Conservation (phyloP, 2,888 invertebrate genomes). For the Elmis aenea region DNA sequence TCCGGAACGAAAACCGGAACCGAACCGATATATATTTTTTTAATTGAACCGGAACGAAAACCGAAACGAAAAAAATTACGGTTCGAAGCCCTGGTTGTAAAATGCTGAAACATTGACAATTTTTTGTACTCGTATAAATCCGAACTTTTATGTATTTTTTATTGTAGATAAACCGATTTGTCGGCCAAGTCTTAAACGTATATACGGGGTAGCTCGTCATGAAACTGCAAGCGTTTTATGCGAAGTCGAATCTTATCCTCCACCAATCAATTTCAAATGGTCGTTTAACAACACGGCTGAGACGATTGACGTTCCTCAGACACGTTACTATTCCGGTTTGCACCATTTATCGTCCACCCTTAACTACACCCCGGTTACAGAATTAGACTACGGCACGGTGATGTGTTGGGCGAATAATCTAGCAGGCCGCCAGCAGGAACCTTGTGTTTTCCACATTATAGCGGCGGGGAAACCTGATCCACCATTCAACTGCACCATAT, state of each 20-base stretch:
- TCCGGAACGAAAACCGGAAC: too few relatives aligned
- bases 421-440: constrained; percentile 66
- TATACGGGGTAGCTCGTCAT: constrained; percentile 79
- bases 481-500: constrained; percentile 69
- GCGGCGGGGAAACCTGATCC: constrained; percentile 74
- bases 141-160: too few relatives aligned
- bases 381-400: constrained; percentile 71
- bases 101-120: too few relatives aligned
- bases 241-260: constrained; percentile 80
- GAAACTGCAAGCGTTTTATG: constrained; percentile 76
- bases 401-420: constrained; percentile 69
- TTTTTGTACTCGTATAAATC: too few relatives aligned
- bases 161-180: constrained; percentile 78
- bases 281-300: constrained; percentile 85
- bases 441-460: constrained; percentile 70
- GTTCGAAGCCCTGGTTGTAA: too few relatives aligned
- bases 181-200: constrained; percentile 64
- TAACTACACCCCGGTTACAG: constrained; percentile 69
- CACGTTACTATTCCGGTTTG: constrained; percentile 56
- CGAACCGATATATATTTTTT: too few relatives aligned
- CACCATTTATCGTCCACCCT: constrained; percentile 59
- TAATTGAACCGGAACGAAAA: too few relatives aligned
- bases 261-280: constrained; percentile 80
- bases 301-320: constrained; percentile 67
- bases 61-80: too few relatives aligned